Evolutionary conservation across 2,113 vertebrate genomes (phyloP).

Genomic region (Dasypus novemcinctus): DNA sequence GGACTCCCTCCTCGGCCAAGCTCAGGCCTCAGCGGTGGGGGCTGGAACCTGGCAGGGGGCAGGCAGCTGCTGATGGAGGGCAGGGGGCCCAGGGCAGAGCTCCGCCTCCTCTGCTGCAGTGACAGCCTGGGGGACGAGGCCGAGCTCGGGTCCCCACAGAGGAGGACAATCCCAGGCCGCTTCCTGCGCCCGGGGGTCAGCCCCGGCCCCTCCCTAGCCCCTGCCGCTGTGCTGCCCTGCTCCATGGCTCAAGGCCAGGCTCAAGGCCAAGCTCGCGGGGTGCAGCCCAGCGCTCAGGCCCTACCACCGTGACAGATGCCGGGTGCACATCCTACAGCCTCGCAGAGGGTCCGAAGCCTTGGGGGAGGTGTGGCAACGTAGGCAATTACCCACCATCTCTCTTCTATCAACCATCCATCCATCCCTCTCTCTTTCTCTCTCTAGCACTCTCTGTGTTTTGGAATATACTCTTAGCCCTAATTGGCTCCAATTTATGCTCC

Average conservation of each 20-base stretch:
- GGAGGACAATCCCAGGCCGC: rapidly evolving
- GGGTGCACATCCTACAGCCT: neutral
- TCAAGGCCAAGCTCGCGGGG: neutral
- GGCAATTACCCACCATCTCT: neutral
- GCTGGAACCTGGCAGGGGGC: neutral
- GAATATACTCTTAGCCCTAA: slow-evolving; percentile 4
- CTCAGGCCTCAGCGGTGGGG: neutral
- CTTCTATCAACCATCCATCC: neutral
- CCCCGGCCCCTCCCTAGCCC: neutral
- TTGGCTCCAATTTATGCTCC: slow-evolving; percentile 57
- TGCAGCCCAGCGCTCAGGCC: neutral
- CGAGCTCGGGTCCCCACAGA: too few relatives aligned
- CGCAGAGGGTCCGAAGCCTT: neutral
- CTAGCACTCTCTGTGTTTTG: neutral
- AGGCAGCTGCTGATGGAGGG: neutral
- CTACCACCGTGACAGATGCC: neutral
- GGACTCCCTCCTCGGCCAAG: neutral
- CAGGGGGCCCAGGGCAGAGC: neutral
- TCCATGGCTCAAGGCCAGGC: neutral
- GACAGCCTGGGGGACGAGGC: neutral
- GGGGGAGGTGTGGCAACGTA: neutral
- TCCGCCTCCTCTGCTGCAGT: too few relatives aligned
- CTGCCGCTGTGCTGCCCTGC: too few relatives aligned
- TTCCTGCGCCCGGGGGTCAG: neutral
- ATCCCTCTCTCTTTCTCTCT: neutral